phyloP scores from a whole-genome alignment of 2,113 vertebrate genomes.

The Hemichromis elongatus region DNA sequence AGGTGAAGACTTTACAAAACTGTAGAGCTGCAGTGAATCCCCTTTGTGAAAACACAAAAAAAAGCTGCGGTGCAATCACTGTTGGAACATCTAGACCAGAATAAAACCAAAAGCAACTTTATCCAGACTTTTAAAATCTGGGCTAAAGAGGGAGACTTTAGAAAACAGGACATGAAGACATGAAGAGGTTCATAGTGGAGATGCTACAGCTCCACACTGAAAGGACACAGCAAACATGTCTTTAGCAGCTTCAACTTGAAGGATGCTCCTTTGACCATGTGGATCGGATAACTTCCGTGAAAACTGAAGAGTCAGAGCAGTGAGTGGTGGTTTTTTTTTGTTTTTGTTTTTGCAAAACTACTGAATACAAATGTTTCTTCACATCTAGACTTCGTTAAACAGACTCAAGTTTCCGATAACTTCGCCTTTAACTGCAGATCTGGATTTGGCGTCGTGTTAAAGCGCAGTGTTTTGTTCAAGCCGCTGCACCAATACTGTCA shows the following conservation, averaged over 20 bases:
- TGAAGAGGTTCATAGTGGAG: background rate
- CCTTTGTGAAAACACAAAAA: accelerated
- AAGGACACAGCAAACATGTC: background rate
- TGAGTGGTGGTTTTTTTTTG: accelerated
- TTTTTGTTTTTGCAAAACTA: background rate
- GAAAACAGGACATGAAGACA: accelerated
- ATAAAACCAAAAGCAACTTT: background rate
- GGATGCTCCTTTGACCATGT: background rate
- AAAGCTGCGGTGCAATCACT: background rate
- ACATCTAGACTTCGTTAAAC: background rate
- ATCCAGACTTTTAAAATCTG: background rate
- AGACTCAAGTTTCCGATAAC: background rate
- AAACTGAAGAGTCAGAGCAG: background rate
- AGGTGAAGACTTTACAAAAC: accelerated
- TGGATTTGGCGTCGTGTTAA: background rate
- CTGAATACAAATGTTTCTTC: background rate
- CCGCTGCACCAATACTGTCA: background rate
- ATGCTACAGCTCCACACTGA: background rate
- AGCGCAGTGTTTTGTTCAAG: background rate
- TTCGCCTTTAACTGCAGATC: background rate
- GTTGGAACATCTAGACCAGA: background rate
- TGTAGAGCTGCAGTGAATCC: background rate
- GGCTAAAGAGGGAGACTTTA: background rate
- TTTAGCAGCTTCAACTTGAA: background rate
- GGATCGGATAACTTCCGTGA: background rate